Evolutionary conservation across 2,888 invertebrate species (phyloP).

Genomic region (Amorpha juglandis): DNA sequence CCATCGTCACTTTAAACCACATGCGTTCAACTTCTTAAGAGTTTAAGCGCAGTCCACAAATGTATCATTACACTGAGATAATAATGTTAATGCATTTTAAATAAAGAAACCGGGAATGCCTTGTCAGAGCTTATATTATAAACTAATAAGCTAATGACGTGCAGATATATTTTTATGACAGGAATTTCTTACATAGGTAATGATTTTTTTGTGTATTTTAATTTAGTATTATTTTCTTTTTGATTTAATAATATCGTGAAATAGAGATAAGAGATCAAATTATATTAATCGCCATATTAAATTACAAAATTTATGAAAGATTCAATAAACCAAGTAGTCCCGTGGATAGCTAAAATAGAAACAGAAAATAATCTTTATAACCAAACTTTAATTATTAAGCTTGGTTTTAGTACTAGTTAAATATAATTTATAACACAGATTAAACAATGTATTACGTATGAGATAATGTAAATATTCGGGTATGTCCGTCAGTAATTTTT

Average conservation of each 20-base stretch:
- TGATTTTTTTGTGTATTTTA: too few species aligned
- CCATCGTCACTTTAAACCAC: constrained; percentile 33
- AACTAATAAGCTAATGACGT: not conserved
- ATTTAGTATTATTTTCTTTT: too few species aligned
- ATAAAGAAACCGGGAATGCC: not conserved
- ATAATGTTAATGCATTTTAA: not conserved
- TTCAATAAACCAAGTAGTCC: not conserved
- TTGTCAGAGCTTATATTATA: not conserved
- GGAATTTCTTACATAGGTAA: too few species aligned
- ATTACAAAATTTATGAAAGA: not conserved
- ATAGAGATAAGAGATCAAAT: too few species aligned
- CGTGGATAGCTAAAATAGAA: not conserved
- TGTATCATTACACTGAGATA: not conserved
- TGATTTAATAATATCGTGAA: too few species aligned
- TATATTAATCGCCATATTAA: too few species aligned
- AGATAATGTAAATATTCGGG: constrained; percentile 3
- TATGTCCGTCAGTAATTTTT: not conserved
- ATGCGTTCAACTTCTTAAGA: constrained; percentile 4
- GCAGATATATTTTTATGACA: not conserved
- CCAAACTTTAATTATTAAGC: not conserved
- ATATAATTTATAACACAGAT: not conserved
- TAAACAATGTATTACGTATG: constrained; percentile 1
- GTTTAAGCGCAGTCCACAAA: not conserved
- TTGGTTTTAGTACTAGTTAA: not conserved
- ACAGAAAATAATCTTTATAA: not conserved